Percentiles rank a stretch among this genome's conserved stretches.
Evolutionary conservation across 2,113 vertebrate species (phyloP).

Genomic region (Electrona antarctica): DNA sequence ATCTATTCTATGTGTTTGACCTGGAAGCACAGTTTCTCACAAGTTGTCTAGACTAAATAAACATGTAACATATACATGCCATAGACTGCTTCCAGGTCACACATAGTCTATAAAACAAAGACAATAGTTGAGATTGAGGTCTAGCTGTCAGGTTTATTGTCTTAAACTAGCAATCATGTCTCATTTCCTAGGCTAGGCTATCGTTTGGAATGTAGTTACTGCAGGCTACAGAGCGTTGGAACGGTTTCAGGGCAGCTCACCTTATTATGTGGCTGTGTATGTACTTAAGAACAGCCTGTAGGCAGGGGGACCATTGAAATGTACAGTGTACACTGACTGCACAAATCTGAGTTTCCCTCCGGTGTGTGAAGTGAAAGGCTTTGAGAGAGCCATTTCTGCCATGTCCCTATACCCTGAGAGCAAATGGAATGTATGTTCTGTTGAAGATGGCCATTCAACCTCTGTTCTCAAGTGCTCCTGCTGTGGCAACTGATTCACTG

Average conservation of each 20-base stretch:
- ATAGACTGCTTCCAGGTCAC: no score
- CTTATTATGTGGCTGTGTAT: slow-evolving; percentile 8
- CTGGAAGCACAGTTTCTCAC: no score
- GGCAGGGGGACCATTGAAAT: slow-evolving; percentile 34
- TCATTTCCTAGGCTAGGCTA: not conserved
- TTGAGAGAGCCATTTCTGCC: slow-evolving; percentile 45
- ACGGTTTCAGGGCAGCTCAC: not conserved
- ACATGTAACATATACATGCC: no score
- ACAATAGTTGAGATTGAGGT: not conserved
- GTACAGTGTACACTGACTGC: slow-evolving; percentile 42
- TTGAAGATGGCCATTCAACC: slow-evolving; percentile 17
- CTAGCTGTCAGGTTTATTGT: slow-evolving; percentile 1
- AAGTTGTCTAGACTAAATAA: no score
- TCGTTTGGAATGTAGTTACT: not conserved
- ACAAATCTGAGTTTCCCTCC: slow-evolving; percentile 34
- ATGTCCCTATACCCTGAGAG: slow-evolving; percentile 44
- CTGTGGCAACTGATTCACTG: slow-evolving; percentile 13
- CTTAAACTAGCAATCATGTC: not conserved
- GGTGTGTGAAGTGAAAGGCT: slow-evolving; percentile 43
- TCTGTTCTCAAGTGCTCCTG: slow-evolving; percentile 13
- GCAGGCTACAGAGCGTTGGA: not conserved
- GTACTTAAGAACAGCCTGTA: slow-evolving; percentile 23
- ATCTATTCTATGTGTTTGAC: no score
- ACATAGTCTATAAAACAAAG: not conserved
- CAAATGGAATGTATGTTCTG: slow-evolving; percentile 16